phyloP scores from a whole-genome alignment of 2,113 vertebrate species.

The Copsychus sechellarum region DNA sequence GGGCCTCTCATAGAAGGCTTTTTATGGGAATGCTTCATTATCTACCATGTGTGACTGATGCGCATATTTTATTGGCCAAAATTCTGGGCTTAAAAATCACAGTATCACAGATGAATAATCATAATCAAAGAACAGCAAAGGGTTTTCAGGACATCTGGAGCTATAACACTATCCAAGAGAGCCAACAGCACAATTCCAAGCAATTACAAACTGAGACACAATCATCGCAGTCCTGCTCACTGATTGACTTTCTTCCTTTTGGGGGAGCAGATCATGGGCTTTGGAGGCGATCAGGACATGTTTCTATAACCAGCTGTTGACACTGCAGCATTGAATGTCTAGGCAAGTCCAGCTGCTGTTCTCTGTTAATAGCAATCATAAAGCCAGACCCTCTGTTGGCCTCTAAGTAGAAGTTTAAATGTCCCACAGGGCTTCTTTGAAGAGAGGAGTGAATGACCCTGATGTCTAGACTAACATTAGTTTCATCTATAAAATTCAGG shows the following conservation, averaged over 20 bases:
- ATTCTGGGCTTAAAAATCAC: background rate
- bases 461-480: conserved; percentile 3
- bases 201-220: background rate
- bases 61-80: background rate
- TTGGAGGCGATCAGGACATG: background rate
- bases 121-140: background rate
- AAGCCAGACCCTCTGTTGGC: background rate
- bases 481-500: background rate
- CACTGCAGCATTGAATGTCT: background rate
- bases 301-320: background rate
- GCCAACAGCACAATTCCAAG: background rate
- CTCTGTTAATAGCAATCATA: background rate
- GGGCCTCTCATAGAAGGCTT: background rate
- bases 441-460: background rate
- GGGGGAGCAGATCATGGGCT: background rate
- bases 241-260: background rate
- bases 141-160: background rate
- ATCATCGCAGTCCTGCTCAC: background rate
- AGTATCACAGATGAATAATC: background rate
- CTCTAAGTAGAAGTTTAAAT: background rate
- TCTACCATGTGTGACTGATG: background rate
- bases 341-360: background rate
- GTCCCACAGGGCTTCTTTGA: background rate
- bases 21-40: background rate
- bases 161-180: accelerated